phyloP scores from a whole-genome alignment of 2,113 vertebrate species.

The Ochotona curzoniae region DNA sequence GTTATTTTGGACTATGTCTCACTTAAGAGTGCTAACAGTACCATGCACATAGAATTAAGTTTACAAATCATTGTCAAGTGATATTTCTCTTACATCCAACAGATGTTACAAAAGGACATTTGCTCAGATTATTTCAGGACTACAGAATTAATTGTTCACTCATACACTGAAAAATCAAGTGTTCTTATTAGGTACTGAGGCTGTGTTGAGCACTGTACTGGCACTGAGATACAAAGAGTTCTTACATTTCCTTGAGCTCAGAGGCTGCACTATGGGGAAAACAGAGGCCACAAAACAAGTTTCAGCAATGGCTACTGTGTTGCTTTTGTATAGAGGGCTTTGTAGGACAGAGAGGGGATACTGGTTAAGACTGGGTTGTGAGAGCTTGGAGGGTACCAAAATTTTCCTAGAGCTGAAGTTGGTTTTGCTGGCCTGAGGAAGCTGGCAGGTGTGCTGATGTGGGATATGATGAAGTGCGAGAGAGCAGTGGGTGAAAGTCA shows the following conservation, averaged over 20 bases:
- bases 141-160: constrained; percentile 44
- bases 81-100: neutral
- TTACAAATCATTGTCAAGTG: constrained; percentile 31
- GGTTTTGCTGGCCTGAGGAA: neutral
- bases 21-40: constrained; percentile 47
- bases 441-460: too few species aligned
- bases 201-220: neutral
- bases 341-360: neutral
- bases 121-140: constrained; percentile 25
- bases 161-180: neutral
- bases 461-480: neutral
- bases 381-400: neutral
- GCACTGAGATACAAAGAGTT: neutral
- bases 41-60: neutral
- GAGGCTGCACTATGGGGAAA: neutral
- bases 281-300: neutral
- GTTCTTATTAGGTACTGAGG: neutral
- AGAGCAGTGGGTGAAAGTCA: neutral
- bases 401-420: neutral
- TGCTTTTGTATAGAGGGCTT: constrained; percentile 23
- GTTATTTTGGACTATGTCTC: constrained; percentile 27
- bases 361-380: neutral
- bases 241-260: neutral
- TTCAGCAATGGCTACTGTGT: neutral
- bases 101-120: constrained; percentile 28